Percentiles rank a stretch among this genome's conserved stretches.
These are phyloP conservation scores for Leptoteleia sp. DNA, from an alignment of 1,140 invertebrate species.

Conservation along the genomic window DNA sequence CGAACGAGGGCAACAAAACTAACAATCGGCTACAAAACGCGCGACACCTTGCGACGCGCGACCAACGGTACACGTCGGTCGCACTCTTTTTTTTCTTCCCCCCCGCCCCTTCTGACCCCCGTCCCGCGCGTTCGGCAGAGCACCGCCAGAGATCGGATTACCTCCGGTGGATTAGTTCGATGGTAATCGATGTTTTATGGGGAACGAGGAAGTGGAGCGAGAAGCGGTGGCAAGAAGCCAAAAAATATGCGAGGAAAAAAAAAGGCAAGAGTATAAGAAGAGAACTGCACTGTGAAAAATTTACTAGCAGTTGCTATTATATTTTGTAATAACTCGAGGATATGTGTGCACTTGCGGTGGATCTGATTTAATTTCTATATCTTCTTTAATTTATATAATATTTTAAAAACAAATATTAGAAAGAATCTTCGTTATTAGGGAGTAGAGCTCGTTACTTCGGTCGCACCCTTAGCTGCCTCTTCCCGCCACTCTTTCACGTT, in stretches of 20 bases:
- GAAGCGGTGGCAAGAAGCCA: background rate
- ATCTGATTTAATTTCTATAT: too few species aligned
- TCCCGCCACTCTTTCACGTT: too few species aligned
- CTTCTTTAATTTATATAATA: too few species aligned
- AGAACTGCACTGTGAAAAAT: background rate
- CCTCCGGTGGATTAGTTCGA: slow-evolving; percentile 43
- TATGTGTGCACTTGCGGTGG: too few species aligned
- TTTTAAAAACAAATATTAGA: too few species aligned
- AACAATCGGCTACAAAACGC: slow-evolving; percentile 56
- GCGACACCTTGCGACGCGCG: slow-evolving; percentile 54
- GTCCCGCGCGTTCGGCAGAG: background rate
- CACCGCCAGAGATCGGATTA: slow-evolving; percentile 41
- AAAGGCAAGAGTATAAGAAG: background rate
- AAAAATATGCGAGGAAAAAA: background rate
- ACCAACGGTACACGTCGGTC: slow-evolving; percentile 53
- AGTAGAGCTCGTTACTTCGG: too few species aligned
- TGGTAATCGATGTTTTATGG: slow-evolving; percentile 57
- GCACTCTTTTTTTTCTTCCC: slow-evolving; percentile 28
- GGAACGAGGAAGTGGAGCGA: slow-evolving; percentile 50
- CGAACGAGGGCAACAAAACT: background rate
- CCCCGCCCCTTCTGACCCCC: too few species aligned
- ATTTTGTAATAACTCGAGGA: too few species aligned
- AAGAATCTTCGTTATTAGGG: too few species aligned
- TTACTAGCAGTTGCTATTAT: too few species aligned
- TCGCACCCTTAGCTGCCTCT: too few species aligned